A percentile compares a stretch with the other conserved stretches of the same genome.
phyloP scores from a whole-genome alignment of 1,140 invertebrate species.

The Amphibalanus amphitrite region DNA sequence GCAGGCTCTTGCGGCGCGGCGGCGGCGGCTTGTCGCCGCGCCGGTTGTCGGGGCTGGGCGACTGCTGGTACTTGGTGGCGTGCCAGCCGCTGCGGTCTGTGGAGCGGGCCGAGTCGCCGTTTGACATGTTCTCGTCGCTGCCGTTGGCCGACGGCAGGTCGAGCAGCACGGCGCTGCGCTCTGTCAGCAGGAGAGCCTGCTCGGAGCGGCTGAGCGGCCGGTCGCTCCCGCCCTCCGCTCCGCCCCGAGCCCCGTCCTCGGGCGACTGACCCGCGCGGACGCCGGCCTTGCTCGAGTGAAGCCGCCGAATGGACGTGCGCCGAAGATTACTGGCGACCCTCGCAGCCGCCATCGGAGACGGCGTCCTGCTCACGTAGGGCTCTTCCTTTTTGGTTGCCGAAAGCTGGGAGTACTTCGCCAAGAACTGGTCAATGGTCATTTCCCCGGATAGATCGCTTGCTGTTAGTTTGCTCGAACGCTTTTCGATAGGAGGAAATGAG shows the following conservation, averaged over 20 bases:
- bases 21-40: neutral
- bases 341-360: neutral
- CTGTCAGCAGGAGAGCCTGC: neutral
- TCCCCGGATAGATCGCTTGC: neutral
- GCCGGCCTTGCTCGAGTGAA: neutral
- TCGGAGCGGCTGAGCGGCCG: neutral
- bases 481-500: neutral
- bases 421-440: neutral
- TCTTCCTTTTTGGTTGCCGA: neutral
- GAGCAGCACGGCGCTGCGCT: neutral
- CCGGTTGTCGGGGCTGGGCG: neutral
- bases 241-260: neutral
- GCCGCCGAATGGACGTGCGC: neutral
- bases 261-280: neutral
- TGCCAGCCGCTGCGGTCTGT: neutral
- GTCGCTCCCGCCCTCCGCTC: too few species aligned
- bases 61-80: neutral
- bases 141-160: neutral
- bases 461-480: neutral
- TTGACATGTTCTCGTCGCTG: neutral
- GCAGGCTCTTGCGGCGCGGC: neutral
- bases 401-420: neutral
- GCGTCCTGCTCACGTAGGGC: neutral
- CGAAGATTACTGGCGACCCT: neutral
- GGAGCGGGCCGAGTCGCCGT: constrained; percentile 1